Evolutionary conservation across 2,113 vertebrate species (phyloP).

Genomic region (Anser brachyrhynchus): DNA sequence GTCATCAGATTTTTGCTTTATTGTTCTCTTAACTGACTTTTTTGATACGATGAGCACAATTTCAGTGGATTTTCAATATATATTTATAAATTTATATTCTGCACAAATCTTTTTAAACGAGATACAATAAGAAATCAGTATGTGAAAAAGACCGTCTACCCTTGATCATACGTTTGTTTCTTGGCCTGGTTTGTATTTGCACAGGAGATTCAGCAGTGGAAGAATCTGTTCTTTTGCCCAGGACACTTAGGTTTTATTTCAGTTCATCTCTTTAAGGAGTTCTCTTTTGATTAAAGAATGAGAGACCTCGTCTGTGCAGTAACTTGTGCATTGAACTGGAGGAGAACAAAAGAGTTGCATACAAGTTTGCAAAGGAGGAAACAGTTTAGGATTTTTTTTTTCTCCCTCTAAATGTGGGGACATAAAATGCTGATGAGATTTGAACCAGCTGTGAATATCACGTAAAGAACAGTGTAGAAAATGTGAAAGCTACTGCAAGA

Average conservation of each 20-base stretch:
- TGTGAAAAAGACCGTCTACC: background rate
- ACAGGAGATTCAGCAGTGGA: background rate
- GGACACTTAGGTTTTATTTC: background rate
- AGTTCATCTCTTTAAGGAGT: background rate
- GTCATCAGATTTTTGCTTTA: background rate
- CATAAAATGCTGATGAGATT: background rate
- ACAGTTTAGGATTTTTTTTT: background rate
- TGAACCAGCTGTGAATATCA: background rate
- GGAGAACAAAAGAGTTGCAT: background rate
- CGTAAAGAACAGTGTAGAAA: background rate
- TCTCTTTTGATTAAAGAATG: background rate
- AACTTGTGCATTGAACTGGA: background rate
- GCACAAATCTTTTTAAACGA: background rate
- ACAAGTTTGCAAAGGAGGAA: background rate
- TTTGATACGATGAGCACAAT: background rate
- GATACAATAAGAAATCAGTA: background rate
- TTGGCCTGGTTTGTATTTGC: background rate
- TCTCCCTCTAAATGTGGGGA: background rate
- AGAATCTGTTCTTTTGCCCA: background rate
- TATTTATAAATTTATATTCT: background rate
- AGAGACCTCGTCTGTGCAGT: background rate
- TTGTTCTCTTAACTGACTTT: background rate
- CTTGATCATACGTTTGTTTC: background rate
- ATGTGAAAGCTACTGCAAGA: background rate
- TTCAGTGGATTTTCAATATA: background rate